These are phyloP conservation scores for Myopa tessellatipennis DNA, from an alignment of 2,888 invertebrate species.

Conservation along the genomic window DNA sequence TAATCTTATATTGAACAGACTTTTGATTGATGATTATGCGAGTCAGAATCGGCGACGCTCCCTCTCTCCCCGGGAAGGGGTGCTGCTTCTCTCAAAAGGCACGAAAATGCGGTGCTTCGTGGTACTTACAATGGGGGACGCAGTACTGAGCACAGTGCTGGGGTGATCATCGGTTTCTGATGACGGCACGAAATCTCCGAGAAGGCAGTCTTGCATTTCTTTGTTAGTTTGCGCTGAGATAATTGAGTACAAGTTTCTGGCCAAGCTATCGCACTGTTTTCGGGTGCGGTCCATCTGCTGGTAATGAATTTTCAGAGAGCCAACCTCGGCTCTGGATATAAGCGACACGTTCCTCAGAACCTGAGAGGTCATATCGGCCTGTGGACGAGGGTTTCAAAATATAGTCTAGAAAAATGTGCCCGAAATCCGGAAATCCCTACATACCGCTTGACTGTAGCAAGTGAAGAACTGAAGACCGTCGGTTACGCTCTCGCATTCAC, in stretches of 20 bases:
- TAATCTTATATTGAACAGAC: no score
- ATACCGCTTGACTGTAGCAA: conserved; percentile 53
- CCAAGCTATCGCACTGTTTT: conserved; percentile 48
- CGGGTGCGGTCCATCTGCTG: conserved; percentile 47
- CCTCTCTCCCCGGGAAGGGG: no score
- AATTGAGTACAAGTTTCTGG: conserved; percentile 49
- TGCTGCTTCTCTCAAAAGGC: no score
- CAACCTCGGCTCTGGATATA: conserved; percentile 50
- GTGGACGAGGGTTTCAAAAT: background rate
- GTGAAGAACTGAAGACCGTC: conserved; percentile 54
- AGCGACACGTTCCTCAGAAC: conserved; percentile 51
- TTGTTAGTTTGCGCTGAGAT: conserved; percentile 49
- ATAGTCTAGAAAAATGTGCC: no score
- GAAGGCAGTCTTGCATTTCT: conserved; percentile 49
- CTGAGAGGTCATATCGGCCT: conserved; percentile 53
- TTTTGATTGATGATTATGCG: no score
- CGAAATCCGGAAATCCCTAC: conserved; percentile 35
- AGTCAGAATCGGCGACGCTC: no score
- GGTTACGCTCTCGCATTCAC: conserved; percentile 41
- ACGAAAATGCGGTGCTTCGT: no score
- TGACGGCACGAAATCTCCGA: conserved; percentile 33
- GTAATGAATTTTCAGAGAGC: conserved; percentile 46
- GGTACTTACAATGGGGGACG: no score
- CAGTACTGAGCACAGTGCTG: no score
- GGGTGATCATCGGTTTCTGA: no score